Percentiles rank a stretch among this genome's conserved stretches.
Conservation (phyloP, 2,888 invertebrate genomes). For the Thymelicus sylvestris region DNA sequence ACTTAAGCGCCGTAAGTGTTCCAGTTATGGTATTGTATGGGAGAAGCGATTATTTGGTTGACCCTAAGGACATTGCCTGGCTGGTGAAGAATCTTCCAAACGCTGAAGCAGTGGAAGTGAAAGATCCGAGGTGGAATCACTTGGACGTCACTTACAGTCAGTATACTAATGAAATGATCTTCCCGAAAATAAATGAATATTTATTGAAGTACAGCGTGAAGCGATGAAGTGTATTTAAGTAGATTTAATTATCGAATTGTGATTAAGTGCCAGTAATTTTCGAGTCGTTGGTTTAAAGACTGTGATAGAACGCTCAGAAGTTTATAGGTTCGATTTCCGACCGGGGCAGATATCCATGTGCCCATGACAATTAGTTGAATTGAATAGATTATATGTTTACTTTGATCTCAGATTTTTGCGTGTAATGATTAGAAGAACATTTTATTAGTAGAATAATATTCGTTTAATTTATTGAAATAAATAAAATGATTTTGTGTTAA, state of each 20-base stretch:
- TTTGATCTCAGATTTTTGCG: too few species aligned
- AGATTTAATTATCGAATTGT: background rate
- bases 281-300: too few species aligned
- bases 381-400: too few species aligned
- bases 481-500: too few species aligned
- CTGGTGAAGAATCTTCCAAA: conserved; percentile 82
- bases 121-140: conserved; percentile 69
- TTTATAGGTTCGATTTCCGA: too few species aligned
- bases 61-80: conserved; percentile 83
- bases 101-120: conserved; percentile 82
- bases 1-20: conserved; percentile 55
- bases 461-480: too few species aligned
- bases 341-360: too few species aligned
- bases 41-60: conserved; percentile 83
- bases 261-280: background rate
- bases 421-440: too few species aligned
- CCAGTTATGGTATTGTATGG: conserved; percentile 66
- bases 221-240: background rate
- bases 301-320: too few species aligned
- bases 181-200: conserved; percentile 52
- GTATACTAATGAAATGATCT: conserved; percentile 49
- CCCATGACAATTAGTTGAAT: too few species aligned
- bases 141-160: conserved; percentile 59
- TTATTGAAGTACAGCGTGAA: conserved; percentile 45
- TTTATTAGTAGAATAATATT: too few species aligned